phyloP scores from a whole-genome alignment of 1,140 invertebrate species.

The Venustaconcha ellipsiformis region DNA sequence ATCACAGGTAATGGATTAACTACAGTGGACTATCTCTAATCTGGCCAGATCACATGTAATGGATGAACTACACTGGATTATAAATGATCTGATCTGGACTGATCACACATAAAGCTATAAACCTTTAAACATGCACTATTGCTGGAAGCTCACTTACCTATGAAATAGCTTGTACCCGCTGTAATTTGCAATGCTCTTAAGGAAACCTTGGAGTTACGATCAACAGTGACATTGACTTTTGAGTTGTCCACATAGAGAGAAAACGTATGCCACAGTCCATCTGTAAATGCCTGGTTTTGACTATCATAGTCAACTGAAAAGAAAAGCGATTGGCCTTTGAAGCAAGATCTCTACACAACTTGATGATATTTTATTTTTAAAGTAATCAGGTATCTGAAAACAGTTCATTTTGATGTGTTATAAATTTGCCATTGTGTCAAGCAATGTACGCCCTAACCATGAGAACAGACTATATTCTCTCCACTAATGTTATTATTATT shows the following conservation, averaged over 20 bases:
- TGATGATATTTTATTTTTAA: too few relatives aligned
- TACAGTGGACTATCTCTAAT: too few relatives aligned
- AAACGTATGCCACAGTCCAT: conserved; percentile 67
- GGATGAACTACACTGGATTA: not conserved
- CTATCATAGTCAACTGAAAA: conserved; percentile 57
- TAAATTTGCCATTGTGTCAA: too few relatives aligned
- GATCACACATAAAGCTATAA: not conserved
- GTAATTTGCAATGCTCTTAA: conserved; percentile 43
- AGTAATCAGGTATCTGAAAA: too few relatives aligned
- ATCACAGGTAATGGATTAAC: too few relatives aligned
- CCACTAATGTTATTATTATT: too few relatives aligned
- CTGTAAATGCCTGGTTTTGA: conserved; percentile 53
- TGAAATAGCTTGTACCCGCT: conserved; percentile 43
- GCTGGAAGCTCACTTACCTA: conserved; percentile 41
- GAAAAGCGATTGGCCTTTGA: too few relatives aligned
- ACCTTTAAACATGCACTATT: not conserved
- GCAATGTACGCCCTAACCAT: too few relatives aligned
- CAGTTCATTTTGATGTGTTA: too few relatives aligned
- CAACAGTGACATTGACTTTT: conserved; percentile 64
- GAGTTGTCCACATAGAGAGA: conserved; percentile 49
- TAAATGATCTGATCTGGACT: not conserved
- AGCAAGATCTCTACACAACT: too few relatives aligned
- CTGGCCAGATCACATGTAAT: too few relatives aligned
- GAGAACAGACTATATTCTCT: too few relatives aligned
- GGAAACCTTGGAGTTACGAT: conserved; percentile 60